Evolutionary conservation across 2,797 vertebrate genomes (phyloP), one percentile per base, ranked within the genome.

Genomic region (Serranus cabrilla): DNA sequence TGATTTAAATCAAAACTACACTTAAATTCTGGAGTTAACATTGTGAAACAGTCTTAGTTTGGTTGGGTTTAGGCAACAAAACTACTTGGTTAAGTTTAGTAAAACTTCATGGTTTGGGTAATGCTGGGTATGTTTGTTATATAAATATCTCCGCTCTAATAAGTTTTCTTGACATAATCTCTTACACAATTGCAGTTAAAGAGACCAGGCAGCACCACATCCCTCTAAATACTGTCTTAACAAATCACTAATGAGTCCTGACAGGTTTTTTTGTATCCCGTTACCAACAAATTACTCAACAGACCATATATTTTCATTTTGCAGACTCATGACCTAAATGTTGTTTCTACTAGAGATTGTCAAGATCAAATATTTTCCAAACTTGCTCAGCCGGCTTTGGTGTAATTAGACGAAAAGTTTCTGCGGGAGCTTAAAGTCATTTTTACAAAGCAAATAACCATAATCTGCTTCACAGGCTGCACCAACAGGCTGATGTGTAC

Each of bases 401-500:
- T 85, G 70, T 52, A 21, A 45, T 52, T 21, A 20, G 47, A 34
- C 17, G 16, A 54, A 50, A 51, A 31, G 17, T 51, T 60, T 37
- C 50, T 18, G 50, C 4, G 0, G 5, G 12, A 76, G 50, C 27
- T 12, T 37, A 37, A 74, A 43, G 7, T 65, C 25, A 34, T 55
- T 60, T 11, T 52, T 43, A 40, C 12, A 43, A 14, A 75, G 55
- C 47, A 88, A 79, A 71, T 51, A 85, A 23, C 31, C 5, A 20
- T 39, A 61, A 78, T 82, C 68, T 16, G 46, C 70, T 62, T 66
- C 47, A 25, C 65, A 49, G 67, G 27, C 72, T 20, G 47, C 71
- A 75, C 42, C 45, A 52, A 50, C 31, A 56, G 21, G 31, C 59
- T 58, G 27, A 71, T 64, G 57, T 76, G 65, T 50, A 1, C 10